phyloP scores from a whole-genome alignment of 2,797 vertebrate genomes.

The Zenarchopterus dispar region DNA sequence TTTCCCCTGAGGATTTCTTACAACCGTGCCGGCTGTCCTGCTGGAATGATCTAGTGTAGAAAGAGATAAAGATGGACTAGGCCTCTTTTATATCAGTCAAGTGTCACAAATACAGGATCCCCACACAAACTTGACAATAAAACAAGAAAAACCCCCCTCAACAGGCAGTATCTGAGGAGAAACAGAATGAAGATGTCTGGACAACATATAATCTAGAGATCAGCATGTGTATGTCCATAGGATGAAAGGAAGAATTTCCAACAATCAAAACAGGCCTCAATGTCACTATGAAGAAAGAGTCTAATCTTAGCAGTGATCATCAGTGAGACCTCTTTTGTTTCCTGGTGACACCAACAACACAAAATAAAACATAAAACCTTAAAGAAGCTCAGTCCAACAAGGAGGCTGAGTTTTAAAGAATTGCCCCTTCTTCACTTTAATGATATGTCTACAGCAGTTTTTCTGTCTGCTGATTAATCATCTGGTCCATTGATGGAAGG shows the following conservation, averaged over 20 bases:
- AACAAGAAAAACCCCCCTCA: background rate
- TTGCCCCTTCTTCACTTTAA: constrained; percentile 42
- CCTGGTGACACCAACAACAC: constrained; percentile 24
- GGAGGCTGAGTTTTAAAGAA: constrained; percentile 14
- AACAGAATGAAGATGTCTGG: background rate
- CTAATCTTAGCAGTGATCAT: constrained; percentile 30
- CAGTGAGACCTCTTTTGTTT: constrained; percentile 33
- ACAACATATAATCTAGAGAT: too few species aligned
- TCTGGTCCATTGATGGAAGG: constrained; percentile 26
- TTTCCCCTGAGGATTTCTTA: constrained; percentile 51
- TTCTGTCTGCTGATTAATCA: constrained; percentile 47
- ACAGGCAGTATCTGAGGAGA: background rate
- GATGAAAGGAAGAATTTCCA: constrained; percentile 18
- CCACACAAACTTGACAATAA: background rate
- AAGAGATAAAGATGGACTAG: constrained; percentile 14
- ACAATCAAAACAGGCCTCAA: constrained; percentile 23
- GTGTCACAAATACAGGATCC: constrained; percentile 2
- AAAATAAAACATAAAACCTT: constrained; percentile 24
- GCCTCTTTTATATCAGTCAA: constrained; percentile 18
- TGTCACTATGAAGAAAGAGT: constrained; percentile 31
- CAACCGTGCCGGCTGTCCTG: constrained; percentile 28
- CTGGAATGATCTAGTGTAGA: constrained; percentile 42
- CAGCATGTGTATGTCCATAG: background rate
- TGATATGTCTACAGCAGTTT: constrained; percentile 45
- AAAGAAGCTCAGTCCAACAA: constrained; percentile 24